Evolutionary conservation across 2,113 vertebrate species (phyloP), one percentile per base, ranked within the genome.

Genomic region (Okapia johnstoni): DNA sequence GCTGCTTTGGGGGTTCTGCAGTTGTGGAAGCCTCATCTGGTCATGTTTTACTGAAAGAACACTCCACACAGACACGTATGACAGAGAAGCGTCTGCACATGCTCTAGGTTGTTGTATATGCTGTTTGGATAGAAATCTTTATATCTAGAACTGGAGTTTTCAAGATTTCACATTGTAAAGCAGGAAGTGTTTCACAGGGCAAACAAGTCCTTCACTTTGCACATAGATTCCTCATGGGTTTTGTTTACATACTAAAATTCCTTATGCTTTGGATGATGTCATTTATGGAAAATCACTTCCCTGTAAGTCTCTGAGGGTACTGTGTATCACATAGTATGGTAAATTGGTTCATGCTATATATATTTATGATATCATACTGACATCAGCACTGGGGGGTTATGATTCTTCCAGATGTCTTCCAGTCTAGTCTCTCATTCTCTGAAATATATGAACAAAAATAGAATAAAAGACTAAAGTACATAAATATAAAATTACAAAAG

Each of bases 61-160:
- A 12, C 0, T 21, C 43, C n/a, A 0, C 4, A 11, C 26, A 30
- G 16, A 21, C 23, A 6, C 2, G 6, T 6, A 13, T 23, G 16
- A 54, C 48, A 26, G 33, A 85, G 33, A 66, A 21, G 10, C 1
- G 21, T 46, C 80, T 36, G 3, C 8, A 21, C 28, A 2, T 2
- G 9, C 1, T 0, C 77, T 36, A 70, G 26, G 5, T 3, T 3
- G 7, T 52, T 16, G 17, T n/a, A 0, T 25, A 17, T 0, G 6
- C 16, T 17, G 7, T 15, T 36, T 70, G 33, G 21, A 43, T 21
- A 73, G 21, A 81, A 80, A 58, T 43, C 7, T n/a, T 93, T 40
- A 81, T 3, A 36, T 30, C 7, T 14, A 28, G 52, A 80, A 19
- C 61, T 54, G 88, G 40, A 80, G 4, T 58, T 79, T 61, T 48